Conservation (phyloP, 1,140 invertebrate genomes). For the Drosophila willistoni region DNA sequence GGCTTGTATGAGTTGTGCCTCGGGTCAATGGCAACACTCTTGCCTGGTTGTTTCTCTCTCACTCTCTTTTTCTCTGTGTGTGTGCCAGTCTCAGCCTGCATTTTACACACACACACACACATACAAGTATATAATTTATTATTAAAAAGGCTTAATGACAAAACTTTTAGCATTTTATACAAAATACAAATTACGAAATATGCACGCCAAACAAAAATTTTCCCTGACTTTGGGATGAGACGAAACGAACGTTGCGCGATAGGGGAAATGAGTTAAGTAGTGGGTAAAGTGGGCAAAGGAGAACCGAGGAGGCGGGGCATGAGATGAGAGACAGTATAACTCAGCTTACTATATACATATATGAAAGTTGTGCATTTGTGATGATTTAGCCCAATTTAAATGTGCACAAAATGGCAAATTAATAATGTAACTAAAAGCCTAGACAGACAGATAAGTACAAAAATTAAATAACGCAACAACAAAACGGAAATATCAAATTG, state of each 20-base stretch:
- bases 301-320: too few relatives aligned
- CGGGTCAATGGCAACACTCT: constrained; percentile 59
- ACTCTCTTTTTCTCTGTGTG: neutral
- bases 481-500: neutral
- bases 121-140: constrained; percentile 63
- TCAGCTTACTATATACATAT: neutral
- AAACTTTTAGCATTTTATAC: constrained; percentile 71
- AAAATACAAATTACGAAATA: constrained; percentile 54
- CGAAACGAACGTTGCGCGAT: too few relatives aligned
- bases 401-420: constrained; percentile 13
- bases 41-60: neutral
- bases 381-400: constrained; percentile 20
- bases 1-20: constrained; percentile 20
- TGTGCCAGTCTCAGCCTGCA: constrained; percentile 21
- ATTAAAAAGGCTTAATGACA: constrained; percentile 80
- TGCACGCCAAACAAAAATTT: constrained; percentile 18
- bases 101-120: constrained; percentile 6
- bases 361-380: constrained; percentile 15
- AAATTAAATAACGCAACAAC: neutral
- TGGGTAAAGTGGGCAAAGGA: neutral
- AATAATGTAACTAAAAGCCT: constrained; percentile 2
- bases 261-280: neutral
- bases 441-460: neutral
- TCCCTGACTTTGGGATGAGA: neutral
- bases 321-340: neutral